Evolutionary conservation across 1,140 invertebrate species (phyloP).

Genomic region (Berghia stephanieae): DNA sequence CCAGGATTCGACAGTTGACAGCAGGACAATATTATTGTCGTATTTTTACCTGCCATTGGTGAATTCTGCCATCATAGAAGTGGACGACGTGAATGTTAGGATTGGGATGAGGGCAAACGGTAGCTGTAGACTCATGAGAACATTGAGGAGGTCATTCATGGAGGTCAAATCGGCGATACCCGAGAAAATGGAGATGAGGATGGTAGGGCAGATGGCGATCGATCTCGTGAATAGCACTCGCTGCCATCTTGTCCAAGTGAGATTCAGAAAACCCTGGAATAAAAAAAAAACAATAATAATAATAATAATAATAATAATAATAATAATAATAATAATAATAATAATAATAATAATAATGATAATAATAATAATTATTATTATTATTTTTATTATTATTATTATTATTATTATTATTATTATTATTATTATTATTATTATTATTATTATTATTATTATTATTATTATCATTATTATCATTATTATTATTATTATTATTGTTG

Average conservation of each 20-base stretch:
- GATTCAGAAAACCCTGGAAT: slow-evolving; percentile 83
- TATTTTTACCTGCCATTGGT: slow-evolving; percentile 62
- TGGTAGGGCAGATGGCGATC: slow-evolving; percentile 90
- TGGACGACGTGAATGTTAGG: slow-evolving; percentile 86
- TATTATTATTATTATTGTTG: too few species aligned
- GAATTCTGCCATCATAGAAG: slow-evolving; percentile 76
- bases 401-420: too few species aligned
- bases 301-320: too few species aligned
- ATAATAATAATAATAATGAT: too few species aligned
- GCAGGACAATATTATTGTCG: too few species aligned
- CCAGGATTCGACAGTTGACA: not conserved
- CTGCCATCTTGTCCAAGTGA: slow-evolving; percentile 89
- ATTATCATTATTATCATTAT: too few species aligned
- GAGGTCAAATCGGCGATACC: slow-evolving; percentile 79
- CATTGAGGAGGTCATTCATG: slow-evolving; percentile 92
- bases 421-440: too few species aligned
- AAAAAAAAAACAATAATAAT: not conserved
- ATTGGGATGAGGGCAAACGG: slow-evolving; percentile 81
- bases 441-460: too few species aligned
- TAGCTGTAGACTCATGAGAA: slow-evolving; percentile 84
- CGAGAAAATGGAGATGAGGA: slow-evolving; percentile 79
- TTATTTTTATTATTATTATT: too few species aligned
- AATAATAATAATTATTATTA: too few species aligned
- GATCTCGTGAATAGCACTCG: slow-evolving; percentile 85
- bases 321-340: too few species aligned